Evolutionary conservation across 92 coral and sea anemone species (phyloP).

Genomic region (Phenganax marumi): DNA sequence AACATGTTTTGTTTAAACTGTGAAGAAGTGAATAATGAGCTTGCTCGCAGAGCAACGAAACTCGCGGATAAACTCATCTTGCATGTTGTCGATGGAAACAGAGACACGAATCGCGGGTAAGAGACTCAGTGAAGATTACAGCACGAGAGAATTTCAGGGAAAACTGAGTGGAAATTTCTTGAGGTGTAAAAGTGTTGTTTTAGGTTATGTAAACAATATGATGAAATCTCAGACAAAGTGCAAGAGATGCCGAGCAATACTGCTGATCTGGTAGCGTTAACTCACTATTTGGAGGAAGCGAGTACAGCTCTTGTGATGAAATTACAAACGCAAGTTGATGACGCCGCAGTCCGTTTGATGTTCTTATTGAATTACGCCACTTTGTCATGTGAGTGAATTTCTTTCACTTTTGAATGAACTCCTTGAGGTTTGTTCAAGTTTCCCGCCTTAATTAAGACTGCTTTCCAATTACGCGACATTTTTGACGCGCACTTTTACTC

Average conservation of each 20-base stretch:
- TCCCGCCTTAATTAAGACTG: no score
- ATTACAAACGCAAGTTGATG: conserved; percentile 80
- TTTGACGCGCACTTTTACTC: no score
- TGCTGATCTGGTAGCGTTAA: conserved; percentile 81
- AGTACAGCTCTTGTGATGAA: conserved; percentile 75
- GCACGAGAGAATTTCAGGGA: background rate
- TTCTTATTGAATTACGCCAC: conserved; percentile 96
- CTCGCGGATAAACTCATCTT: conserved; percentile 76
- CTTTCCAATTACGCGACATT: no score
- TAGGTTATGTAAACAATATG: conserved; percentile 86
- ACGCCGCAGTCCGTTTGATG: conserved; percentile 86
- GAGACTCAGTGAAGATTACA: background rate
- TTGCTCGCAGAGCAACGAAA: conserved; percentile 76
- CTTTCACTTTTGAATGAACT: no score
- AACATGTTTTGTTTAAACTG: conserved; percentile 94
- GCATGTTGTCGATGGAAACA: conserved; percentile 82
- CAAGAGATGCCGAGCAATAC: conserved; percentile 99
- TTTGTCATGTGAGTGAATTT: conserved; percentile 69
- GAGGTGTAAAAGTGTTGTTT: no score
- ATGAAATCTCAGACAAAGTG: conserved; percentile 97
- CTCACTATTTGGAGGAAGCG: conserved; percentile 86
- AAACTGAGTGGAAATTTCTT: no score
- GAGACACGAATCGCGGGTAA: conserved; percentile 88
- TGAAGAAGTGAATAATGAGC: conserved; percentile 79
- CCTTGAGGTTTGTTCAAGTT: no score